Base-by-base conservation (phyloP, 2,888 invertebrate genomes). In the Perizoma affinitatum region DNA sequence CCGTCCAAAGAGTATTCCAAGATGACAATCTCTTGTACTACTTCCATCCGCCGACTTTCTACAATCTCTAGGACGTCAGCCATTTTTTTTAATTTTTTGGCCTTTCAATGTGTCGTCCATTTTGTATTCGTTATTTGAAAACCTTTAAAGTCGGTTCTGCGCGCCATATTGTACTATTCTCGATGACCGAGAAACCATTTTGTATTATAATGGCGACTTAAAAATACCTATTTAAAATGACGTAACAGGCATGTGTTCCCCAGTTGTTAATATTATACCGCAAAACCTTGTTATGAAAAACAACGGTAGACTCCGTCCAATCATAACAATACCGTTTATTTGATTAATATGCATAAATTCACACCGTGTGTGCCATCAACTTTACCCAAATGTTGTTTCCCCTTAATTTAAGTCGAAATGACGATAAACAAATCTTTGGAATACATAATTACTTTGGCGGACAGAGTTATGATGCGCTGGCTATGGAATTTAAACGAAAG, bases 361-460 rank as follows among this genome's bases (percentile, higher is more conserved):
- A 59, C 40, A 45, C 64, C 64, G 54, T 57, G 61, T 74, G 72
- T 74, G 59, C 45, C 64, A n/a, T 70, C 56, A 65, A 67, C 65
- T 65, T 58, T 51, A 34, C 41, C 10, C 48, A 66, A 71, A 74
- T 72, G 72, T 73, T 68, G 71, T 74, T 75, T 73, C 63, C 70
- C 68, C 68, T 65, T 72, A 72, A 72, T 74, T 75, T 72, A 67
- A 68, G 69, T 58, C 65, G 48, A 71, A 80, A 74, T 79, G 73
- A 70, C 68, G 59, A 77, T 75, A 80, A 79, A 78, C 78, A 77
- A 76, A 72, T 72, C 65, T 56, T 66, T 53, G 46, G 79, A 82
- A 82, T 80, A 73, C 75, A 59, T 77, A 80, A 82, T 82, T 74
- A 73, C 68, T 69, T 74, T 69, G 72, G 70, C 34, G 0, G 5